Percentiles rank a stretch among this genome's conserved stretches.
Evolutionary conservation across 2,888 invertebrate species (phyloP).

Genomic region (Oligia latruncula): DNA sequence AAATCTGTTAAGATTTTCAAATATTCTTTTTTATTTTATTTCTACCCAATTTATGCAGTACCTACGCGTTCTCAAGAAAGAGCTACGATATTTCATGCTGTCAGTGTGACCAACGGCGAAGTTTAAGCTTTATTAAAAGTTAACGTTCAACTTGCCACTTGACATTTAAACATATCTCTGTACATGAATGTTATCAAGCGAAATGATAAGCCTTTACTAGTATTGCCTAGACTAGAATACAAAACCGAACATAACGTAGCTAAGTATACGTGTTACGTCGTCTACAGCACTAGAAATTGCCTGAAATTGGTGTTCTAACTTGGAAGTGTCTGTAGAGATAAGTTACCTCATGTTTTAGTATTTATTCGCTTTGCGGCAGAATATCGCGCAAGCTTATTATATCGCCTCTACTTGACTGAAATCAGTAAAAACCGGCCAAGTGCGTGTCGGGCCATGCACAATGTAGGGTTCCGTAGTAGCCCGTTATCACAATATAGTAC

Average conservation of each 20-base stretch:
- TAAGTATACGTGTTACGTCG: constrained; percentile 44
- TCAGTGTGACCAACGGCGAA: constrained; percentile 77
- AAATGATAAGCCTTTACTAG: constrained; percentile 40
- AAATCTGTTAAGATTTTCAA: constrained; percentile 70
- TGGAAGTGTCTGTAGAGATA: constrained; percentile 52
- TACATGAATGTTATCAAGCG: constrained; percentile 14
- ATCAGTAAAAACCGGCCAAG: constrained; percentile 20
- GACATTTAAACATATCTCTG: constrained; percentile 39
- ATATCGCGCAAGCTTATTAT: constrained; percentile 37
- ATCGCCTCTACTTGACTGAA: constrained; percentile 49
- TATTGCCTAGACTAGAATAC: constrained; percentile 32
- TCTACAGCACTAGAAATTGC: constrained; percentile 48
- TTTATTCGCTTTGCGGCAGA: constrained; percentile 51
- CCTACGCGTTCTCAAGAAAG: constrained; percentile 74
- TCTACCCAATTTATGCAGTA: constrained; percentile 73
- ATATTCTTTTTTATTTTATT: constrained; percentile 68
- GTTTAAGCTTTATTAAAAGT: constrained; percentile 80
- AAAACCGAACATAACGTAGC: constrained; percentile 26
- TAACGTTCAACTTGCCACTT: constrained; percentile 62
- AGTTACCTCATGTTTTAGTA: constrained; percentile 51
- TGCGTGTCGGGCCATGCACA: too few relatives aligned
- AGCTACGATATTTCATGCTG: constrained; percentile 81
- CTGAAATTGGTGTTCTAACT: constrained; percentile 57
- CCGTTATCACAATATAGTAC: too few relatives aligned
- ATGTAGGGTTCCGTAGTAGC: too few relatives aligned